Evolutionary conservation across 2,113 vertebrate genomes (phyloP).

Genomic region (Vulpes vulpes): DNA sequence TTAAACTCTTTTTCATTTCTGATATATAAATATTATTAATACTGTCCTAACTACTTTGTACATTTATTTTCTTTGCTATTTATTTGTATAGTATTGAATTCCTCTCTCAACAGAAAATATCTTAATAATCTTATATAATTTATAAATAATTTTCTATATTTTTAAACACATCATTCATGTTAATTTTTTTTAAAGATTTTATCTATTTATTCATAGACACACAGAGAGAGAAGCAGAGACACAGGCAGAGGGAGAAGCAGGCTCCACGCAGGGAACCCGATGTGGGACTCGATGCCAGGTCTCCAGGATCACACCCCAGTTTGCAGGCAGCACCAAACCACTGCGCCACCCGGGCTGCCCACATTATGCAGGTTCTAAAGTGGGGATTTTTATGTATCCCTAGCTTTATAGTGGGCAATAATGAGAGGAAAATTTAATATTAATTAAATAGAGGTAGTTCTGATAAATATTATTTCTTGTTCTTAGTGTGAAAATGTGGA

Average conservation of each 20-base stretch:
- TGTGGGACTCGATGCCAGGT: no score
- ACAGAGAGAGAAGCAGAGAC: no score
- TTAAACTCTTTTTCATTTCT: neutral
- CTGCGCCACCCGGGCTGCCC: no score
- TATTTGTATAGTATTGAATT: neutral
- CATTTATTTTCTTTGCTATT: slow-evolving; percentile 21
- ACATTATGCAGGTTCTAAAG: neutral
- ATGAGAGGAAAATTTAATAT: neutral
- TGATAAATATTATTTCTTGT: neutral
- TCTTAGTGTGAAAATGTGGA: neutral
- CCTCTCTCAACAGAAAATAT: neutral
- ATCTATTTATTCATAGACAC: no score
- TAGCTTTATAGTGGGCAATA: neutral
- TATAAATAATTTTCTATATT: slow-evolving; percentile 1
- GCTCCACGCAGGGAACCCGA: no score
- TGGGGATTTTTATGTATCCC: neutral
- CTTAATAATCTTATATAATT: neutral
- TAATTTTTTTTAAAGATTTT: neutral
- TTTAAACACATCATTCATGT: neutral
- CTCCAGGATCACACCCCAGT: no score
- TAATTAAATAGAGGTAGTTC: neutral
- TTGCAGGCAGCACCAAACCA: no score
- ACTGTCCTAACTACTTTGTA: neutral
- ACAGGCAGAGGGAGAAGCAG: no score
- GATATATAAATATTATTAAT: neutral